phyloP scores from a whole-genome alignment of 2,113 vertebrate genomes.

The Paracanthobrama guichenoti region DNA sequence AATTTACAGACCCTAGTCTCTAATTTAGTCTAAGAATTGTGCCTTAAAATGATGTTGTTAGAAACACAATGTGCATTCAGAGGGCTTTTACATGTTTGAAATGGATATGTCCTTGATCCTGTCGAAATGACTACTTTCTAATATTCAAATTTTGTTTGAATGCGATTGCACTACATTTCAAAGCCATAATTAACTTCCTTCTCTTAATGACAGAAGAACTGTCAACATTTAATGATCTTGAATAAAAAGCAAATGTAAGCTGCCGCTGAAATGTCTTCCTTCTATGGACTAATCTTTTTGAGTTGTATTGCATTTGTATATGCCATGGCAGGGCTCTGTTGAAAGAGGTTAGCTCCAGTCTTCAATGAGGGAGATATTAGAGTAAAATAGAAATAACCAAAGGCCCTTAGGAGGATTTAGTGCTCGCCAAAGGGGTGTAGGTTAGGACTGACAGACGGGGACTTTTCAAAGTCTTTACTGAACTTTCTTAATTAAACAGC shows the following conservation, averaged over 20 bases:
- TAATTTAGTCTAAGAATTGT: neutral
- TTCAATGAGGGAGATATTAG: slow-evolving; percentile 32
- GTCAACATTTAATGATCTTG: slow-evolving; percentile 29
- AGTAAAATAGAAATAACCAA: neutral
- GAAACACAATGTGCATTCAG: neutral
- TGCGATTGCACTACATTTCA: slow-evolving; percentile 23
- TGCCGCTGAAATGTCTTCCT: slow-evolving; percentile 20
- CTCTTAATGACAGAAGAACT: slow-evolving; percentile 27
- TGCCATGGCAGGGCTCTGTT: neutral
- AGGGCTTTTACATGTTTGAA: neutral
- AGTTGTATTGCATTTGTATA: slow-evolving; percentile 8
- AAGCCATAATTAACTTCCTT: slow-evolving; percentile 29
- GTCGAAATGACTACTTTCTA: slow-evolving; percentile 4
- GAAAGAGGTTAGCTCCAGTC: slow-evolving; percentile 24
- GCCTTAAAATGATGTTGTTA: neutral
- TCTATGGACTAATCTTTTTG: slow-evolving; percentile 34
- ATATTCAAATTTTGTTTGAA: slow-evolving; percentile 11
- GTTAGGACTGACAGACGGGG: neutral
- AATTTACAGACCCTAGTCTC: neutral
- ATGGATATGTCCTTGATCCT: slow-evolving; percentile 14
- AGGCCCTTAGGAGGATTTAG: slow-evolving; percentile 25
- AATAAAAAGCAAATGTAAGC: slow-evolving; percentile 25
- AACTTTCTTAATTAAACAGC: slow-evolving; percentile 19
- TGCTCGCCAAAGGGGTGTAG: neutral
- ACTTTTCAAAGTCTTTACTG: slow-evolving; percentile 25